These are phyloP conservation scores for Nerophis ophidion DNA, from an alignment of 2,113 vertebrate species.

Conservation along the genomic window DNA sequence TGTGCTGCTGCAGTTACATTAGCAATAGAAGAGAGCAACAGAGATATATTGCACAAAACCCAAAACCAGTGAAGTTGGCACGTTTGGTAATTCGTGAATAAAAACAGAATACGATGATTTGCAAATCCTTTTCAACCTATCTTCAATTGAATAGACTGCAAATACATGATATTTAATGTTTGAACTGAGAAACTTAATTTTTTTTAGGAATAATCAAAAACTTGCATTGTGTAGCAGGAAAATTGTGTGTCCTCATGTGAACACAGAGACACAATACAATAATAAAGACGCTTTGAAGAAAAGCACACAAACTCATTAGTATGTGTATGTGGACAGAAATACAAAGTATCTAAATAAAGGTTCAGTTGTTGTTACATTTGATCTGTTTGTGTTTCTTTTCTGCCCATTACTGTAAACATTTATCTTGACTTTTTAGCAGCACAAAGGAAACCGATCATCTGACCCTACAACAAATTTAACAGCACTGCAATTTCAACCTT, in stretches of 20 bases:
- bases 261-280: neutral
- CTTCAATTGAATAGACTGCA: too few relatives aligned
- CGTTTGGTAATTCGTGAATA: too few relatives aligned
- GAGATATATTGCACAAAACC: too few relatives aligned
- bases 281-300: neutral
- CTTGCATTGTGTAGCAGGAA: too few relatives aligned
- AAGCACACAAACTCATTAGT: neutral
- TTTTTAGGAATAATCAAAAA: too few relatives aligned
- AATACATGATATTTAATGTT: too few relatives aligned
- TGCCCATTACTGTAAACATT: neutral
- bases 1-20: too few relatives aligned
- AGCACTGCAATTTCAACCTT: neutral
- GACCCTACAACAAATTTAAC: neutral
- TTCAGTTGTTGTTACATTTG: slow-evolving; percentile 13
- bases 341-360: neutral
- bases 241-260: neutral
- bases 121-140: too few relatives aligned
- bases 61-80: too few relatives aligned
- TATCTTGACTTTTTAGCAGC: slow-evolving; percentile 18
- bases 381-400: slow-evolving; percentile 12
- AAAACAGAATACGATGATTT: too few relatives aligned
- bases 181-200: too few relatives aligned
- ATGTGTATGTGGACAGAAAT: slow-evolving; percentile 18
- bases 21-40: too few relatives aligned
- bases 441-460: slow-evolving; percentile 13